A percentile compares a stretch with the other conserved stretches of the same genome.
phyloP scores from a whole-genome alignment of 1,140 invertebrate genomes.

The Stenopsyche tienmushanensis region DNA sequence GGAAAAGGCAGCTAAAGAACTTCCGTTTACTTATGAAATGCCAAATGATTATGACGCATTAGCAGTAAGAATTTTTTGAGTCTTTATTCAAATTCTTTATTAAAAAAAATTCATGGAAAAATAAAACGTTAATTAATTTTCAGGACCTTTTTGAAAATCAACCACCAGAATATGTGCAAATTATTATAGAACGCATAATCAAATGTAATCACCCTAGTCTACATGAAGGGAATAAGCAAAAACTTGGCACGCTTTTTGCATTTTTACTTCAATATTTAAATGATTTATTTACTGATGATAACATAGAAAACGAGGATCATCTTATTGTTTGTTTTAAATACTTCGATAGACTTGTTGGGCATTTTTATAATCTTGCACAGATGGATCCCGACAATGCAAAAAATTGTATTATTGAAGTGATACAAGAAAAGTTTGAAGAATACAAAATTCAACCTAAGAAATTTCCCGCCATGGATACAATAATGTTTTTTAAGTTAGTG shows the following conservation, averaged over 20 bases:
- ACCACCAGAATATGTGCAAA: slow-evolving; percentile 62
- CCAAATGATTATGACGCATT: slow-evolving; percentile 69
- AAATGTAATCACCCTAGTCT: slow-evolving; percentile 83
- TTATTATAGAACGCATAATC: slow-evolving; percentile 78
- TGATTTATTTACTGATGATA: slow-evolving; percentile 59
- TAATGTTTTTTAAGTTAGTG: slow-evolving; percentile 79
- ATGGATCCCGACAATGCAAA: slow-evolving; percentile 67
- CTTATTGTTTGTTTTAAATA: slow-evolving; percentile 60
- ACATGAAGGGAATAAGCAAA: slow-evolving; percentile 72
- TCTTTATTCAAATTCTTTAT: not conserved
- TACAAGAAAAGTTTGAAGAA: slow-evolving; percentile 72
- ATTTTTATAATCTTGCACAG: slow-evolving; percentile 74
- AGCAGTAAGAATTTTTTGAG: slow-evolving; percentile 23
- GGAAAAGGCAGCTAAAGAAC: slow-evolving; percentile 63
- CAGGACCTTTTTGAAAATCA: slow-evolving; percentile 63
- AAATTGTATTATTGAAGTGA: slow-evolving; percentile 64
- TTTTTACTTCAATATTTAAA: slow-evolving; percentile 76
- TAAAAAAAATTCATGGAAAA: not conserved
- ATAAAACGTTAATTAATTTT: slow-evolving; percentile 35
- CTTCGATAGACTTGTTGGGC: slow-evolving; percentile 63
- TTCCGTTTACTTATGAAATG: slow-evolving; percentile 71
- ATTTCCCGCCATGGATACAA: slow-evolving; percentile 70
- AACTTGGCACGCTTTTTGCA: slow-evolving; percentile 70
- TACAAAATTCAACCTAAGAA: slow-evolving; percentile 63
- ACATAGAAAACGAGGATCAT: slow-evolving; percentile 52